Conservation (phyloP, 2,888 invertebrate genomes). For the Argynnis bischoffii region DNA sequence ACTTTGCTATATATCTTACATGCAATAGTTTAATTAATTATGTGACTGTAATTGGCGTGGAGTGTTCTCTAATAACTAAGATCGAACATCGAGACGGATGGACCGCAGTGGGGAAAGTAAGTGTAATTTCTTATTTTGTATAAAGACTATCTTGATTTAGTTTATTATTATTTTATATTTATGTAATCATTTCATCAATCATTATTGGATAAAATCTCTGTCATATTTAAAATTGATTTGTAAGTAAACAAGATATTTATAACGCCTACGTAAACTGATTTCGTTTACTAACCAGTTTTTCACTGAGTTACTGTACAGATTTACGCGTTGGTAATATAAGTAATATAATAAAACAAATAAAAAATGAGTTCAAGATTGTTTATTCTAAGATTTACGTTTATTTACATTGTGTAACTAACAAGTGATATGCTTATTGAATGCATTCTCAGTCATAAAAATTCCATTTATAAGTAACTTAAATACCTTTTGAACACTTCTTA, state of each 20-base stretch:
- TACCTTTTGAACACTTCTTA: no score
- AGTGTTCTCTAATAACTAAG: constrained; percentile 21
- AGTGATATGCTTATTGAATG: no score
- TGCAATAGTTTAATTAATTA: constrained; percentile 22
- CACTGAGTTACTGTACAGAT: constrained; percentile 4
- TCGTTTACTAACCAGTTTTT: constrained; percentile 18
- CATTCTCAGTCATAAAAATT: no score
- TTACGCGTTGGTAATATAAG: neutral
- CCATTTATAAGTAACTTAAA: no score
- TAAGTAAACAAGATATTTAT: constrained; percentile 26
- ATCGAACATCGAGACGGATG: constrained; percentile 54
- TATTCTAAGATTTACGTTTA: constrained; percentile 5
- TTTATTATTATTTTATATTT: neutral
- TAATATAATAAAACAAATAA: constrained; percentile 1
- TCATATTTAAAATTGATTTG: neutral
- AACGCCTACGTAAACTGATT: constrained; percentile 47
- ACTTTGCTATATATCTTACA: constrained; percentile 12
- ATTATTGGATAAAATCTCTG: neutral
- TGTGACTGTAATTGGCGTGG: constrained; percentile 22
- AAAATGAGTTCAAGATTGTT: constrained; percentile 15
- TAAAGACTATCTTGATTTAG: neutral
- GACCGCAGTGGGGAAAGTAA: constrained; percentile 64
- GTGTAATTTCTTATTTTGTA: constrained; percentile 44
- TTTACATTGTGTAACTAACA: neutral
- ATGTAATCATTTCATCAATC: neutral